Evolutionary conservation across 2,797 vertebrate species (phyloP).

Genomic region (Nyctalus aviator): DNA sequence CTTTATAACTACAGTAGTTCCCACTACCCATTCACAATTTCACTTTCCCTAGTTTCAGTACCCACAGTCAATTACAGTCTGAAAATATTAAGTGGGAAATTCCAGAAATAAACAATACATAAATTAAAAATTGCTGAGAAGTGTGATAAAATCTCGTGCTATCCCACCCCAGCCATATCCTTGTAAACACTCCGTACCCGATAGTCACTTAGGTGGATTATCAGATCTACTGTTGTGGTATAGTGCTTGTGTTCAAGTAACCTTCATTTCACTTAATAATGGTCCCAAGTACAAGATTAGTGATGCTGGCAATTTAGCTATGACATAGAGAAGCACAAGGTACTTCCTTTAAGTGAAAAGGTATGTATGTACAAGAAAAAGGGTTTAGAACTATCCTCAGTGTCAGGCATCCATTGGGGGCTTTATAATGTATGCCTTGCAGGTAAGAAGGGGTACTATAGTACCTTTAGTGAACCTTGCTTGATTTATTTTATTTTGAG

Average conservation of each 20-base stretch:
- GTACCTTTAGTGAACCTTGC: not conserved
- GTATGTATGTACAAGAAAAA: not conserved
- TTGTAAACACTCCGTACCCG: not conserved
- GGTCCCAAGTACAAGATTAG: not conserved
- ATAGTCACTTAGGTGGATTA: not conserved
- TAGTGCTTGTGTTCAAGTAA: not conserved
- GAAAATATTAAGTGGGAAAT: not conserved
- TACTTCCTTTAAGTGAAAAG: not conserved
- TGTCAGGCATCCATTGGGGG: not conserved
- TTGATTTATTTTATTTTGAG: not conserved
- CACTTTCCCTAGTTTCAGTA: not conserved
- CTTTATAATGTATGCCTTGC: not conserved
- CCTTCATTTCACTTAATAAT: not conserved
- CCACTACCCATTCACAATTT: not conserved
- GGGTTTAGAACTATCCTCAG: not conserved
- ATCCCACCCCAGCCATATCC: not conserved
- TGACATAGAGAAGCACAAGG: not conserved
- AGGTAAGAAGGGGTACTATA: not conserved
- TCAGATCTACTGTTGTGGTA: not conserved
- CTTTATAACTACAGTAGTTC: not conserved
- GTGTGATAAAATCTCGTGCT: not conserved
- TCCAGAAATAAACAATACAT: not conserved
- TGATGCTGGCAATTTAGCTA: not conserved
- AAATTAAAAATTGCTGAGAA: not conserved
- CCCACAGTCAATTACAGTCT: not conserved